phyloP scores from a whole-genome alignment of 2,797 vertebrate genomes.

The Pipistrellus pipistrellus region DNA sequence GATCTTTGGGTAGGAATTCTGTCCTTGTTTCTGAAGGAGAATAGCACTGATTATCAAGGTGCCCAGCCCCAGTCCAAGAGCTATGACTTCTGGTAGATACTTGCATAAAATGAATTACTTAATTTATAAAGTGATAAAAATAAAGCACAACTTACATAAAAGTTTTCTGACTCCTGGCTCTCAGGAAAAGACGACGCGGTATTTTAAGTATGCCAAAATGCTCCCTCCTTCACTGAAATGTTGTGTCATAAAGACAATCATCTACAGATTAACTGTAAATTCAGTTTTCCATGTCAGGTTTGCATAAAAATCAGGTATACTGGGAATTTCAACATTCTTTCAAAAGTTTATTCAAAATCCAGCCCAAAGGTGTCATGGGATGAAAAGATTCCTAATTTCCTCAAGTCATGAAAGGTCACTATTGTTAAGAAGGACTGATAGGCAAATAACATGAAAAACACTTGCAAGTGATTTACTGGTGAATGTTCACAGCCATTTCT shows the following conservation, averaged over 20 bases:
- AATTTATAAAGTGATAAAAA: conserved; percentile 8
- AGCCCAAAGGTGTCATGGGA: neutral
- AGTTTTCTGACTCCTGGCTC: conserved; percentile 13
- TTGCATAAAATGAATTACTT: conserved; percentile 40
- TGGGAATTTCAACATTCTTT: conserved; percentile 23
- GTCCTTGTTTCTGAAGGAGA: conserved; percentile 26
- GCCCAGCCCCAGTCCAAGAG: neutral
- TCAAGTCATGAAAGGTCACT: neutral
- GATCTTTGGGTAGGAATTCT: neutral
- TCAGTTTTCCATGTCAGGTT: conserved; percentile 13
- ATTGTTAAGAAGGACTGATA: neutral
- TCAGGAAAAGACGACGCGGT: conserved; percentile 13
- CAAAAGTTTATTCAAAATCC: conserved; percentile 15
- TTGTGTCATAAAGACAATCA: neutral
- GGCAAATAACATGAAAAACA: neutral
- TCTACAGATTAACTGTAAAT: conserved; percentile 29
- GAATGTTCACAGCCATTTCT: neutral
- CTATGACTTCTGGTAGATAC: conserved; percentile 32
- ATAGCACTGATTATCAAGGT: neutral
- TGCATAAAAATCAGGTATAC: conserved; percentile 21
- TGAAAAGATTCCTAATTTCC: conserved; percentile 15
- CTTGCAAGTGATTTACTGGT: neutral
- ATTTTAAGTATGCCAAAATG: conserved; percentile 18
- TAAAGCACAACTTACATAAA: conserved; percentile 9
- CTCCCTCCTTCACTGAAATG: neutral